Conservation (phyloP, 2,797 vertebrate species). For the Craterocephalus amniculus region DNA sequence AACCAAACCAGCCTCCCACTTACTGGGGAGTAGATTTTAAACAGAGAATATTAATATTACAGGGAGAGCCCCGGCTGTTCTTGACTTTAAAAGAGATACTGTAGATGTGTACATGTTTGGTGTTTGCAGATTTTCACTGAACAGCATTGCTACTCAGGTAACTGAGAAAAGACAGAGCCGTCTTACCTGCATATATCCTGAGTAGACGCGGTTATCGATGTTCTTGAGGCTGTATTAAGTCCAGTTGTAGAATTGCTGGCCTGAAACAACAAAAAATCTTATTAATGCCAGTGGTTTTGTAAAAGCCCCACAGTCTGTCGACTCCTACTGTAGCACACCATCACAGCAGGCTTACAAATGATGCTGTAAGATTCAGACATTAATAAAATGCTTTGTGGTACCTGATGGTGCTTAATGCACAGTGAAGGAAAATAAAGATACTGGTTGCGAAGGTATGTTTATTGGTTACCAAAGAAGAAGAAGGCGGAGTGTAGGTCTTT, state of each 20-base stretch:
- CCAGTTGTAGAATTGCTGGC: slow-evolving; percentile 91
- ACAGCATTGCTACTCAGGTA: not conserved
- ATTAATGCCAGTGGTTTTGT: slow-evolving; percentile 62
- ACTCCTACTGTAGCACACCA: too few relatives aligned
- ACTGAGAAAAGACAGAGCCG: not conserved
- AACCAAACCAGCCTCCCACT: slow-evolving; percentile 35
- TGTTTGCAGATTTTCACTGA: slow-evolving; percentile 8
- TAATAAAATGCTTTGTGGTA: not conserved
- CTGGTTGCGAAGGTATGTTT: not conserved
- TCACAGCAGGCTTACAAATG: too few relatives aligned
- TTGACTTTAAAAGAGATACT: slow-evolving; percentile 1
- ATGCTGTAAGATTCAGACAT: not conserved
- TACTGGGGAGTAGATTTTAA: slow-evolving; percentile 14
- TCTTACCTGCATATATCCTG: slow-evolving; percentile 96
- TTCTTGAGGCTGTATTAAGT: slow-evolving; percentile 84
- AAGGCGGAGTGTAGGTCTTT: not conserved
- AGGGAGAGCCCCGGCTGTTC: slow-evolving; percentile 3
- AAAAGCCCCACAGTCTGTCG: too few relatives aligned
- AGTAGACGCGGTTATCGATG: slow-evolving; percentile 90
- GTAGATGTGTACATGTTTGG: not conserved
- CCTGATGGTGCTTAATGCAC: not conserved
- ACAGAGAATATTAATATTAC: slow-evolving; percentile 23
- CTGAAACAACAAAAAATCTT: slow-evolving; percentile 85
- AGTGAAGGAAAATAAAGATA: not conserved
- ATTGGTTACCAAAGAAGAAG: not conserved